These are phyloP conservation scores for Siderastrea siderea DNA, from an alignment of 92 coral and sea anemone genomes.

Conservation along the genomic window DNA sequence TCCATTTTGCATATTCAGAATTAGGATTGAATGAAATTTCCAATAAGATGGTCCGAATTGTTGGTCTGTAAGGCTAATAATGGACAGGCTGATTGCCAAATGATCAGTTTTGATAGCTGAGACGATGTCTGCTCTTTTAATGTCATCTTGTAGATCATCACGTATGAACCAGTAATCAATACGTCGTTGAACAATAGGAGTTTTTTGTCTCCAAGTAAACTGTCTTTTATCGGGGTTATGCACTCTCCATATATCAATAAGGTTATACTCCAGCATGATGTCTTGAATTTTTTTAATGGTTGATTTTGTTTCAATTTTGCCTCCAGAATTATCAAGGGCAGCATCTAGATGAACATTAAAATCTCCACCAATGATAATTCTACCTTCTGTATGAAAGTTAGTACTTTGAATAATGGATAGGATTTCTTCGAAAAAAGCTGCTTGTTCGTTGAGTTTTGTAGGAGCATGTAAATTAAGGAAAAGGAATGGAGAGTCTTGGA, in stretches of 20 bases:
- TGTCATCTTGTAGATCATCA: not conserved
- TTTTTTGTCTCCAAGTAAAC: too few relatives aligned
- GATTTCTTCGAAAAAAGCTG: not conserved
- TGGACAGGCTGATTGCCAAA: too few relatives aligned
- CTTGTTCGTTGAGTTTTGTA: not conserved
- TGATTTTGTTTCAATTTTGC: constrained; percentile 1
- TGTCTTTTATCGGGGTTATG: too few relatives aligned
- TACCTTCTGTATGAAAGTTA: not conserved
- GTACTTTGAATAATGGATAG: not conserved
- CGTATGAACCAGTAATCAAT: not conserved
- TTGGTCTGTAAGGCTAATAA: too few relatives aligned
- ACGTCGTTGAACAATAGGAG: not conserved
- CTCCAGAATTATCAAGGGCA: not conserved
- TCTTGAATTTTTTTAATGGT: not conserved
- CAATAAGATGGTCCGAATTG: too few relatives aligned
- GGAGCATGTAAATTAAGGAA: not conserved
- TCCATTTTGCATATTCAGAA: too few relatives aligned
- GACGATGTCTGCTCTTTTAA: too few relatives aligned
- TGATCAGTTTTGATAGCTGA: too few relatives aligned
- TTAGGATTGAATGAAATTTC: too few relatives aligned
- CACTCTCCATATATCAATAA: not conserved
- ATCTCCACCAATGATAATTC: not conserved
- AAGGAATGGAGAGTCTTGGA: constrained; percentile 10
- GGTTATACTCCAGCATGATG: not conserved
- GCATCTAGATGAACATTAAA: not conserved